Evolutionary conservation across 1,140 invertebrate genomes (phyloP).

Genomic region (Popillia japonica): DNA sequence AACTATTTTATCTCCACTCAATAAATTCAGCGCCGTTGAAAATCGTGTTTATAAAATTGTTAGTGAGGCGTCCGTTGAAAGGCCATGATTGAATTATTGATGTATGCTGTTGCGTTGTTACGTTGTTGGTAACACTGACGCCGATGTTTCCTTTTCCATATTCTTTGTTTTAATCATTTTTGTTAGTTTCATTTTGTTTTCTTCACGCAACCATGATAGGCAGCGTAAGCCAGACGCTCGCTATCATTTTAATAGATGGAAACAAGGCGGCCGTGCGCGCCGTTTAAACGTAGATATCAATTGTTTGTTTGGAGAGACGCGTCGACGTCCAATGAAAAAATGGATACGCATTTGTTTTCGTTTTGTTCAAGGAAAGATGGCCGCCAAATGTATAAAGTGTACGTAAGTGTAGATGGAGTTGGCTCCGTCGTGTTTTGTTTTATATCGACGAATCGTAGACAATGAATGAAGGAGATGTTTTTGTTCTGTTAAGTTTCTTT

Average conservation of each 20-base stretch:
- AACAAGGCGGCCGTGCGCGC: neutral
- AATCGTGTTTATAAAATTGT: constrained; percentile 35
- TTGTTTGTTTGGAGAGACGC: constrained; percentile 29
- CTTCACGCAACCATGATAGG: neutral
- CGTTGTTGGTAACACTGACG: constrained; percentile 7
- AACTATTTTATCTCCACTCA: constrained; percentile 30
- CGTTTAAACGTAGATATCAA: constrained; percentile 23
- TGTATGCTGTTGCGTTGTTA: constrained; percentile 15
- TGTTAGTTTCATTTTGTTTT: neutral
- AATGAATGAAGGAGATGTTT: constrained; percentile 23
- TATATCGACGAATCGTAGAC: constrained; percentile 19
- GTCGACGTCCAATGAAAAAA: constrained; percentile 31
- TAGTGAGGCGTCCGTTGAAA: constrained; percentile 30
- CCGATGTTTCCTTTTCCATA: neutral
- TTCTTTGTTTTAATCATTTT: neutral
- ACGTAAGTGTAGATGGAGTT: neutral
- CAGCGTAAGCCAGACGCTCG: neutral
- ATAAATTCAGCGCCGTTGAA: constrained; percentile 28
- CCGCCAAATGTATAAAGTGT: constrained; percentile 10
- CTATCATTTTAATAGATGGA: neutral
- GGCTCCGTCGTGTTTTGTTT: neutral
- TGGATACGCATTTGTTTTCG: constrained; percentile 22
- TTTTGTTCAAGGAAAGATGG: neutral
- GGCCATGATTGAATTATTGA: constrained; percentile 32
- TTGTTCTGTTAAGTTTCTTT: neutral